phyloP scores from a whole-genome alignment of 2,888 invertebrate genomes.

The Trachelus troglodyta region DNA sequence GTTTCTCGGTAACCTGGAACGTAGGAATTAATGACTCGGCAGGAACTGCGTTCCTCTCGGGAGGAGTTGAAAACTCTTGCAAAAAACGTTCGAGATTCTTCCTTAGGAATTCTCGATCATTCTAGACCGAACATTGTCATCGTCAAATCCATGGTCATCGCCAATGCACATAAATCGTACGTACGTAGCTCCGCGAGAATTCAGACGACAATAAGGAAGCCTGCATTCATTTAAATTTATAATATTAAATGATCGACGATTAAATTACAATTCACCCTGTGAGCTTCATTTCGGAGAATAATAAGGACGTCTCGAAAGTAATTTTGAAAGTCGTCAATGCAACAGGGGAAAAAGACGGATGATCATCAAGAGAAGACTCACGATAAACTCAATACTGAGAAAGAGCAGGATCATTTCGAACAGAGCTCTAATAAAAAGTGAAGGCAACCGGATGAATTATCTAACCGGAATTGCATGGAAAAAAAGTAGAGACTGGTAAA shows the following conservation, averaged over 20 bases:
- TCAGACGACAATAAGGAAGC: neutral
- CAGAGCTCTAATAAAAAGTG: conserved; percentile 36
- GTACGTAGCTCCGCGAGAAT: neutral
- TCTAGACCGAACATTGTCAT: neutral
- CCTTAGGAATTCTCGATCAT: neutral
- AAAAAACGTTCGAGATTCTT: neutral
- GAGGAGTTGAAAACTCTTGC: neutral
- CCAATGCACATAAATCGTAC: neutral
- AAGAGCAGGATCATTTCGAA: neutral
- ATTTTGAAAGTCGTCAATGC: conserved; percentile 12
- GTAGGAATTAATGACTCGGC: neutral
- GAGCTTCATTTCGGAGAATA: too few species aligned
- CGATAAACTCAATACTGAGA: neutral
- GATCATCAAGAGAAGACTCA: neutral
- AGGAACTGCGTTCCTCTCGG: neutral
- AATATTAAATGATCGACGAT: neutral
- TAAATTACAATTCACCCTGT: too few species aligned
- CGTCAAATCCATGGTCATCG: too few species aligned
- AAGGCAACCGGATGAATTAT: conserved; percentile 55
- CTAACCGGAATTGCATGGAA: conserved; percentile 42
- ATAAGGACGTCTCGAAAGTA: conserved; percentile 10
- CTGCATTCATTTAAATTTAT: neutral
- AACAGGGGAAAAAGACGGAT: neutral
- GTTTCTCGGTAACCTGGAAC: neutral
- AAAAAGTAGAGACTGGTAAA: neutral